A percentile compares a stretch with the other conserved stretches of the same genome.
These are phyloP conservation scores for Pogonocherus hispidulus DNA, from an alignment of 2,888 invertebrate species.

Conservation along the genomic window DNA sequence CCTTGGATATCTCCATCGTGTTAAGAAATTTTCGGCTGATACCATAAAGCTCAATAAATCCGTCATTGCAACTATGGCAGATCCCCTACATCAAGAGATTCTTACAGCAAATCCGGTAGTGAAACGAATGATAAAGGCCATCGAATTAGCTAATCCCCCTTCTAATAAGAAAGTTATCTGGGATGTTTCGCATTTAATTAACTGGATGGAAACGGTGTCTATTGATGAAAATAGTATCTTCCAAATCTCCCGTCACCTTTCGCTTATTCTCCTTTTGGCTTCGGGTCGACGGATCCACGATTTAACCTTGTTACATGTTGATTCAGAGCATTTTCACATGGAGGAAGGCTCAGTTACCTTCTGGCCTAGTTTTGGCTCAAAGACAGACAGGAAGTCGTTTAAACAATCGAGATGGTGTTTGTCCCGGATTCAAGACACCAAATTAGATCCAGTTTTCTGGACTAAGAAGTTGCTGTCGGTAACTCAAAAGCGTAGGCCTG, in stretches of 20 bases:
- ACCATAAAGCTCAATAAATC: background rate
- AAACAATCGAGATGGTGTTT: constrained; percentile 43
- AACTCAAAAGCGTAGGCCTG: background rate
- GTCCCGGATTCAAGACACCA: background rate
- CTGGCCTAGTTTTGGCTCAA: constrained; percentile 52
- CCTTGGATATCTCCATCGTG: background rate
- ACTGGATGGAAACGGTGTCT: background rate
- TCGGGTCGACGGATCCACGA: constrained; percentile 50
- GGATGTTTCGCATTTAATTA: constrained; percentile 3
- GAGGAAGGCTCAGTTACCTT: constrained; percentile 38
- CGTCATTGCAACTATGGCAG: background rate
- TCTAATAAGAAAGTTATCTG: background rate
- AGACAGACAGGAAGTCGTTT: constrained; percentile 43
- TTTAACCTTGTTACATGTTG: constrained; percentile 42
- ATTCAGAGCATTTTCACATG: background rate
- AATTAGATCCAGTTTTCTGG: constrained; percentile 39
- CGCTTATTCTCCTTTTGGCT: constrained; percentile 42
- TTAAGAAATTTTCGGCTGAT: background rate
- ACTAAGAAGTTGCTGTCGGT: constrained; percentile 14
- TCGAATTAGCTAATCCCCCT: background rate
- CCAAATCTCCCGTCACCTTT: constrained; percentile 31
- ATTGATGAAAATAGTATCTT: constrained; percentile 16
- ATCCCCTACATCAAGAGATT: background rate
- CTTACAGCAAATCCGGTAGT: background rate
- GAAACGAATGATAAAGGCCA: background rate